These are phyloP conservation scores for Eremobia ochroleuca DNA, from an alignment of 2,888 invertebrate genomes.

Conservation along the genomic window DNA sequence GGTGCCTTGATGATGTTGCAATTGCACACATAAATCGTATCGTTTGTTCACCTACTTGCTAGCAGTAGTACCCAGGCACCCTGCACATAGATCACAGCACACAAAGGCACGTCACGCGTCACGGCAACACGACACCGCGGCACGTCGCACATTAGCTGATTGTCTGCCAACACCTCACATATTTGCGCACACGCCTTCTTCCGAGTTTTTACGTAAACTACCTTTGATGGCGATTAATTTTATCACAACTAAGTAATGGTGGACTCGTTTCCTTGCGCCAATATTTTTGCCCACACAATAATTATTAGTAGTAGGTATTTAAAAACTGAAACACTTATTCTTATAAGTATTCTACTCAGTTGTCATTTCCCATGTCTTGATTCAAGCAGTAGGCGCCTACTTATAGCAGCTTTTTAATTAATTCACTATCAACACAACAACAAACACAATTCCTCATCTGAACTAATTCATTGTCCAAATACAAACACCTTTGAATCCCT, in stretches of 20 bases:
- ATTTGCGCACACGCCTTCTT: conserved; percentile 66
- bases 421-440: conserved; percentile 3
- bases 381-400: background rate
- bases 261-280: conserved; percentile 19
- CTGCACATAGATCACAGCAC: background rate
- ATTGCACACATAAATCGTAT: background rate
- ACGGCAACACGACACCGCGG: conserved; percentile 49
- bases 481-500: conserved; percentile 20
- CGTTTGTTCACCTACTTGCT: background rate
- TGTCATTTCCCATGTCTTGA: background rate
- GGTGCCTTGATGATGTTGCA: background rate
- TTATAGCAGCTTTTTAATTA: background rate
- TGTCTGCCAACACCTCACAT: conserved; percentile 62
- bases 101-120: conserved; percentile 20
- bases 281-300: conserved; percentile 6
- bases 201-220: conserved; percentile 53
- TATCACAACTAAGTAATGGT: conserved; percentile 36
- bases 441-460: background rate
- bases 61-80: background rate
- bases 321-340: background rate
- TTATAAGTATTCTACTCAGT: background rate
- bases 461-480: conserved; percentile 8
- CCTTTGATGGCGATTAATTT: conserved; percentile 57
- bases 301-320: background rate
- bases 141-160: conserved; percentile 78